A percentile compares a stretch with the other conserved stretches of the same genome.
These are phyloP conservation scores for Drosophila persimilis DNA, from an alignment of 1,140 invertebrate genomes.

Conservation along the genomic window DNA sequence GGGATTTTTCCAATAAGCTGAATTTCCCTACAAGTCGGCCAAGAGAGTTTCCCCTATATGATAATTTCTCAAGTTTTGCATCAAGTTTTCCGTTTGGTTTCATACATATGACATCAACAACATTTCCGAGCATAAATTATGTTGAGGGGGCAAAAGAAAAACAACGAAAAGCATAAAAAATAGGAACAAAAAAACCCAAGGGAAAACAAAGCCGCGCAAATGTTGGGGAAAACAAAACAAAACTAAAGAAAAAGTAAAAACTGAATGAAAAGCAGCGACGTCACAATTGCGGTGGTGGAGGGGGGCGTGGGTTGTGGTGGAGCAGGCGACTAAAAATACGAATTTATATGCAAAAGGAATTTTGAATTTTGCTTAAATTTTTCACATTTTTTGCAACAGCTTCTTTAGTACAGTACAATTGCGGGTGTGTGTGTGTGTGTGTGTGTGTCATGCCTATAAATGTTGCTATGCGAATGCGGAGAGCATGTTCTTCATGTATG, in stretches of 20 bases:
- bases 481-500: constrained; percentile 30
- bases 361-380: constrained; percentile 59
- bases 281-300: no score
- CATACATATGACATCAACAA: constrained; percentile 55
- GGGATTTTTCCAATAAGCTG: no score
- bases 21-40: not conserved
- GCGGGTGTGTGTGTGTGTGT: constrained; percentile 23
- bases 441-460: no score
- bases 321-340: constrained; percentile 59
- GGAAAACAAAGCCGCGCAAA: constrained; percentile 22
- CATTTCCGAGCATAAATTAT: constrained; percentile 60
- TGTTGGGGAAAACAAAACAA: constrained; percentile 35
- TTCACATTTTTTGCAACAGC: constrained; percentile 56
- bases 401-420: constrained; percentile 11
- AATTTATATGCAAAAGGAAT: constrained; percentile 71
- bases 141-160: constrained; percentile 33
- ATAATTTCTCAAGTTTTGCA: constrained; percentile 1
- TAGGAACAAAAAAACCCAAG: constrained; percentile 25
- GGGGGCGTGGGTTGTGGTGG: constrained; percentile 1
- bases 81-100: constrained; percentile 46
- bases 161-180: constrained; percentile 10
- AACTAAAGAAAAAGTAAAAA: constrained; percentile 37
- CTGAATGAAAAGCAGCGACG: constrained; percentile 52
- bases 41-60: no score
- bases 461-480: no score